phyloP scores from a whole-genome alignment of 2,113 vertebrate genomes.

The Hemiscyllium ocellatum region DNA sequence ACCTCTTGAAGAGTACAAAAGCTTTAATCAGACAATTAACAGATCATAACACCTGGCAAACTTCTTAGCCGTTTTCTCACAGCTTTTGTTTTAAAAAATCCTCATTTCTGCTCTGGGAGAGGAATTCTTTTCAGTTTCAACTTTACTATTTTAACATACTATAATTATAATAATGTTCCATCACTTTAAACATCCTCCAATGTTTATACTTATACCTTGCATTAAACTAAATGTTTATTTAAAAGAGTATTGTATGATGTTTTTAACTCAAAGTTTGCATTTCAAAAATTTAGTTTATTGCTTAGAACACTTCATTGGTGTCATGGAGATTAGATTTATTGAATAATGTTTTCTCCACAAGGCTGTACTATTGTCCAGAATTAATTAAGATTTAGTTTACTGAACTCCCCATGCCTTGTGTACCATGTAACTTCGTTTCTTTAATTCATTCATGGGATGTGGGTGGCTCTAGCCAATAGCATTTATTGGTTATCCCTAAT shows the following conservation, averaged over 20 bases:
- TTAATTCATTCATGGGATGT: too few relatives aligned
- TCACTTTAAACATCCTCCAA: background rate
- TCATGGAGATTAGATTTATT: background rate
- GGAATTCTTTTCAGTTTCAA: background rate
- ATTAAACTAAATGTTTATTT: background rate
- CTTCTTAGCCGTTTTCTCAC: conserved; percentile 13
- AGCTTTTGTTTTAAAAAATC: background rate
- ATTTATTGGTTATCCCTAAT: too few relatives aligned
- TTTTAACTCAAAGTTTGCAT: background rate
- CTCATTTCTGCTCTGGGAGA: background rate
- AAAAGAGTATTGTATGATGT: too few relatives aligned
- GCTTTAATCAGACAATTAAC: conserved; percentile 33
- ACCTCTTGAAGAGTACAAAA: conserved; percentile 34
- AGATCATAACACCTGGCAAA: conserved; percentile 22
- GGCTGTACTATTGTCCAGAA: background rate
- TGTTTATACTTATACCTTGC: background rate
- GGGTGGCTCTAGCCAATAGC: too few relatives aligned
- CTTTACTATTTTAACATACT: background rate
- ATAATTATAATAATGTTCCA: background rate
- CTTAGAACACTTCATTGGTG: background rate
- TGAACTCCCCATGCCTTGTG: background rate
- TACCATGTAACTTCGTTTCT: background rate
- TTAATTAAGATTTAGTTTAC: background rate
- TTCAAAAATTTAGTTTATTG: background rate
- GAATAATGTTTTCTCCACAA: background rate